phyloP scores from a whole-genome alignment of 37 sponge, comb jelly and placozoan genomes.

The Petrosia ficiformis region DNA sequence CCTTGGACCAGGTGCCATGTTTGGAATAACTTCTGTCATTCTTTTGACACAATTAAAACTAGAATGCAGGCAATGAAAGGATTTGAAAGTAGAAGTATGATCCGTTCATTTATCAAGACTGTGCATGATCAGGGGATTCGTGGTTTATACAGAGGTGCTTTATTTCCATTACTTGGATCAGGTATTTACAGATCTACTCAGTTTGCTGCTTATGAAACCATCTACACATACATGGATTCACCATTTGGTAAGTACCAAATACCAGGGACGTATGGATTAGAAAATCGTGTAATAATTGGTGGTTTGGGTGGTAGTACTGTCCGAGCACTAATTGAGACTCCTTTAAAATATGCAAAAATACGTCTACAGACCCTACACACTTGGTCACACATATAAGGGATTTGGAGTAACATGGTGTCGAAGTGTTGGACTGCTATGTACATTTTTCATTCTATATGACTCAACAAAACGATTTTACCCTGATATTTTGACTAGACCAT shows the following conservation, averaged over 20 bases:
- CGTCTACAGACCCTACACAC: conserved; percentile 51
- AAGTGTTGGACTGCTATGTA: conserved; percentile 83
- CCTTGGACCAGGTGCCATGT: conserved; percentile 43
- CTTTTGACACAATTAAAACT: conserved; percentile 76
- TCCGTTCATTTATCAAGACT: conserved; percentile 26
- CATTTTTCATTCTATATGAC: conserved; percentile 63
- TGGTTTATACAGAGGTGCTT: conserved; percentile 62
- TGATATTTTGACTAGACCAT: conserved; percentile 25
- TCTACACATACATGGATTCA: conserved; percentile 22
- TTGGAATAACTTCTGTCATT: conserved; percentile 67
- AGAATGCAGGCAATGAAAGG: conserved; percentile 75
- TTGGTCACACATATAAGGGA: conserved; percentile 49
- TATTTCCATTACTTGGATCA: conserved; percentile 61
- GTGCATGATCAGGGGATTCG: conserved; percentile 37
- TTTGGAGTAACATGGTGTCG: conserved; percentile 78
- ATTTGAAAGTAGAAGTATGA: conserved; percentile 41
- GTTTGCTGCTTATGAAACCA: conserved; percentile 64
- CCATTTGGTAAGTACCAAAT: neutral
- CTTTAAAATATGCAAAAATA: conserved; percentile 56
- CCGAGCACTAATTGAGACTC: conserved; percentile 57
- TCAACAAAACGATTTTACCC: conserved; percentile 16
- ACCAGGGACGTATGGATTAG: too few relatives aligned
- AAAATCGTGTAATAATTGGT: conserved; percentile 15
- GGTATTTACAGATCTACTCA: conserved; percentile 61
- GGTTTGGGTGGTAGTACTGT: conserved; percentile 38